phyloP scores from a whole-genome alignment of 2,113 vertebrate genomes.

The Gymnorhina tibicen region DNA sequence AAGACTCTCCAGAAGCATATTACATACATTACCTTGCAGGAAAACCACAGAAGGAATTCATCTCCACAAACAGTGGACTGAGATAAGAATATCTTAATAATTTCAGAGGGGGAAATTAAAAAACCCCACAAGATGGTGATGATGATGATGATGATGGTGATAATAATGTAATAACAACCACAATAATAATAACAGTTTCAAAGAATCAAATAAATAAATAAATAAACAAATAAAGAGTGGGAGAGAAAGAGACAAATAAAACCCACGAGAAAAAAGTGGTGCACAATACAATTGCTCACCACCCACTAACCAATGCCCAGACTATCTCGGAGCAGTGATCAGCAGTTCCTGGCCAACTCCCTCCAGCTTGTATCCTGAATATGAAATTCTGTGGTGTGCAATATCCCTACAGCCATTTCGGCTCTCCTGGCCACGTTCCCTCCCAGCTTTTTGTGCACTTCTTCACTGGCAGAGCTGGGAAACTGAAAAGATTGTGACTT shows the following conservation, averaged over 20 bases:
- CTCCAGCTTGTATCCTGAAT: neutral
- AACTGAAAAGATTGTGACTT: neutral
- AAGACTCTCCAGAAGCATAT: neutral
- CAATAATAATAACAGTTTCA: neutral
- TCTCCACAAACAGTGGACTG: neutral
- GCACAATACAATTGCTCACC: neutral
- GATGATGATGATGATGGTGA: neutral
- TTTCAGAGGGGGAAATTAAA: rapidly evolving
- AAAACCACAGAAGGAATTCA: neutral
- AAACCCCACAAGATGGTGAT: neutral
- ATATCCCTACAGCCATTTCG: neutral
- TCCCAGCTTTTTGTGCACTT: neutral
- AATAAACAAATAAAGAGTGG: neutral
- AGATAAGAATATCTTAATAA: neutral
- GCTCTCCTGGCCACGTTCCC: neutral
- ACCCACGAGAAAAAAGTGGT: neutral
- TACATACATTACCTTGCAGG: neutral
- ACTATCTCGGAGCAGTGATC: neutral
- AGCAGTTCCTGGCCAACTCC: neutral
- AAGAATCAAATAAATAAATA: neutral
- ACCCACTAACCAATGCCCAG: neutral
- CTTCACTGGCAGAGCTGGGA: neutral
- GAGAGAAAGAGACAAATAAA: neutral
- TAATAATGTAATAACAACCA: neutral
- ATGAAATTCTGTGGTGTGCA: neutral